phyloP scores from a whole-genome alignment of 2,113 vertebrate genomes.

The Ameiurus melas region DNA sequence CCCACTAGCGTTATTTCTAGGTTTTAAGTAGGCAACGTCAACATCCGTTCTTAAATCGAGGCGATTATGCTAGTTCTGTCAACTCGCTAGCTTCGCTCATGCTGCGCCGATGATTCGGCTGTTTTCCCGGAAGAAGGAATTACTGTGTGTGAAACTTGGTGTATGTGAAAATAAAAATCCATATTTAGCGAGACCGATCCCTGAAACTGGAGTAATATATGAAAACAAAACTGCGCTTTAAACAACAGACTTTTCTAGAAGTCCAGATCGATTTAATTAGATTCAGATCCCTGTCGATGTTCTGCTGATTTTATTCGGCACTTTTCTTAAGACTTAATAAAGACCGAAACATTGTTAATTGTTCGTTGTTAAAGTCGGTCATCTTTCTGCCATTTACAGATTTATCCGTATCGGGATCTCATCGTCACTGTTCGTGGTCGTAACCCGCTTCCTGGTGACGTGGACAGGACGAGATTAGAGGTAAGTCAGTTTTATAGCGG shows the following conservation, averaged over 20 bases:
- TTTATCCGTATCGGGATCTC: constrained; percentile 90
- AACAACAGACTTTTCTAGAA: neutral
- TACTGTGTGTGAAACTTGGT: no score
- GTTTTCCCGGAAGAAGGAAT: no score
- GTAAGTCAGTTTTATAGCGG: constrained; percentile 64
- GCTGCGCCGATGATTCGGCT: no score
- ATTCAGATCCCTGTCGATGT: neutral
- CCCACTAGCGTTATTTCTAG: no score
- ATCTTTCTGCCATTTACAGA: constrained; percentile 67
- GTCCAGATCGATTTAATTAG: neutral
- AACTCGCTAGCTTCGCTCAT: no score
- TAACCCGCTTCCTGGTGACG: constrained; percentile 86
- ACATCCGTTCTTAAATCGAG: neutral
- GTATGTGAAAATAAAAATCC: no score
- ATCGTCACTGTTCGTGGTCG: constrained; percentile 90
- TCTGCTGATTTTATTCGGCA: neutral
- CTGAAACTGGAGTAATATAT: neutral
- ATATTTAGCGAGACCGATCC: no score
- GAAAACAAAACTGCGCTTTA: neutral
- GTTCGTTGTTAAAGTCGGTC: neutral
- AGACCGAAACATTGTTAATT: neutral
- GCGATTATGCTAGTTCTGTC: neutral
- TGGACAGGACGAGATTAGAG: constrained; percentile 92
- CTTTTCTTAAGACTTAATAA: neutral
- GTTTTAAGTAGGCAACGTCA: neutral